Percentiles rank a stretch among this genome's conserved stretches.
phyloP scores from a whole-genome alignment of 2,797 vertebrate genomes.

The Huso huso region DNA sequence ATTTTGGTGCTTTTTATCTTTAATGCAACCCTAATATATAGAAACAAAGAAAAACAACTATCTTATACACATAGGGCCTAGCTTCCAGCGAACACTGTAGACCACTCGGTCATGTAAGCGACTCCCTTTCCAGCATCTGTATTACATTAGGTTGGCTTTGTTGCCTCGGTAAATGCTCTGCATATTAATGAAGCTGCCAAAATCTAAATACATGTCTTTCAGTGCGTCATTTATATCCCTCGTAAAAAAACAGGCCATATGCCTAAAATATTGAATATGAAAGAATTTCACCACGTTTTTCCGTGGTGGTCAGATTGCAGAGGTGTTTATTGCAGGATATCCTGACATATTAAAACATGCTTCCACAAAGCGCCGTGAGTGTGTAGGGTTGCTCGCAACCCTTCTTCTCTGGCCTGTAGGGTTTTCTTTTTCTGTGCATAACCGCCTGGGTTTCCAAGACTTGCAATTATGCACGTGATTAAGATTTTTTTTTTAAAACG shows the following conservation, averaged over 20 bases:
- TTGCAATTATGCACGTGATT: too few relatives aligned
- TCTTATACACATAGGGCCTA: too few relatives aligned
- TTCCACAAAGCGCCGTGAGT: not conserved
- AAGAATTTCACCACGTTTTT: slow-evolving; percentile 1
- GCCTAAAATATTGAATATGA: slow-evolving; percentile 4
- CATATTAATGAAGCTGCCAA: slow-evolving; percentile 15
- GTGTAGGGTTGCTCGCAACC: too few relatives aligned
- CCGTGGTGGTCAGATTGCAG: slow-evolving; percentile 39
- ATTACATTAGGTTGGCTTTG: slow-evolving; percentile 17
- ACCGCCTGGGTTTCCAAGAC: too few relatives aligned
- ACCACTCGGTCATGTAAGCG: too few relatives aligned
- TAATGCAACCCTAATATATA: not conserved
- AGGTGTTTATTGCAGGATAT: slow-evolving; percentile 69
- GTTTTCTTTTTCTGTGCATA: too few relatives aligned
- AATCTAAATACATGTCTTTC: slow-evolving; percentile 10
- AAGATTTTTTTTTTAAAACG: too few relatives aligned
- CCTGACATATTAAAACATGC: slow-evolving; percentile 18
- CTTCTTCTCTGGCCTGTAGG: too few relatives aligned
- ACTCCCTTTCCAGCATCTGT: not conserved
- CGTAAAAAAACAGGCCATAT: slow-evolving; percentile 4
- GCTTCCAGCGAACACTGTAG: too few relatives aligned
- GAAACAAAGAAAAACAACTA: too few relatives aligned
- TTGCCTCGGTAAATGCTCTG: slow-evolving; percentile 14
- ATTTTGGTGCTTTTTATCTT: not conserved
- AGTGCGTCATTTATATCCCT: slow-evolving; percentile 7